Base-by-base conservation (phyloP, 2,888 invertebrate species). In the Luperina nickerlii region DNA sequence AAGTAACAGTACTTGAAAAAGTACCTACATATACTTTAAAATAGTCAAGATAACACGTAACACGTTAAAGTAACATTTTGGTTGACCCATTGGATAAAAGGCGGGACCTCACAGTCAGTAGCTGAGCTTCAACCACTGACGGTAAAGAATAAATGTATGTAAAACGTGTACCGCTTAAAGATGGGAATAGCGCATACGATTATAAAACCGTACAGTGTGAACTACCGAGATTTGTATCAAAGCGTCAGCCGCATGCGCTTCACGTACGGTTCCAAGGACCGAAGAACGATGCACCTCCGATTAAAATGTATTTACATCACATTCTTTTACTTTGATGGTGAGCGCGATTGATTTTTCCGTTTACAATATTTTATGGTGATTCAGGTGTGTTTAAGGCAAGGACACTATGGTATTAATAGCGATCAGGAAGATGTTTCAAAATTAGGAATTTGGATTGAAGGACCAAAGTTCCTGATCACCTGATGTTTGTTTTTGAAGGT, bases 251-350 rank as follows among this genome's bases (percentile, higher is more conserved):
- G 79, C 76, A 92, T 91, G 90, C 92, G 38, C 51, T 76, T 77
- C 92, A 91, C 92, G 92, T 90, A 77, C 84, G 72, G 45, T 90
- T 91, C 90, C 89, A 79, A 84, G 88, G 88, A 90, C 74, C 85
- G 71, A 60, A 74, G 91, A 83, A 84, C 90, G 89, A 90, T 89
- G 89, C 90, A 88, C 90, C 90, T 79, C 79, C 86, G 91, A 91
- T 90, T 88, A 87, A 83, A 86, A 83, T 81, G 78, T 86, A 90
- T 89, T 88, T 85, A 88, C 85, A 85, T 84, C 38, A 85, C 88
- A 87, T 90, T 89, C 86, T 86, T 83, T 83, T 72, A 82, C 80
- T 82, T 82, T 84, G 87, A 82, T 79, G 81, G 71, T 76, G 42
- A 67, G 68, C 78, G 62, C 73, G 67, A 84, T 88, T 67, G 78